Evolutionary conservation across 2,113 vertebrate genomes (phyloP), one percentile per base, ranked within the genome.

Genomic region (Sphaerodactylus townsendi): DNA sequence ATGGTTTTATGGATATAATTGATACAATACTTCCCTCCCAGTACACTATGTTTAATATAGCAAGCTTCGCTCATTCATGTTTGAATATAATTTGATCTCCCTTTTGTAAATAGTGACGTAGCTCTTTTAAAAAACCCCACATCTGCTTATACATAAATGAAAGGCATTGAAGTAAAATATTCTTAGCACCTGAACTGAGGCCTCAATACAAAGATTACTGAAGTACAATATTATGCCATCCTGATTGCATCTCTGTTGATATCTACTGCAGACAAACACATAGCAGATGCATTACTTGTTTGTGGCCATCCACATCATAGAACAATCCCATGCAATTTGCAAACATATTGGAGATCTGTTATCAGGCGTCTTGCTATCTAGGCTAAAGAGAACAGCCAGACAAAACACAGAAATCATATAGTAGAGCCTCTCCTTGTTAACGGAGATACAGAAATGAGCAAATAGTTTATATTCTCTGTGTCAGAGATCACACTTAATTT

Each of bases 151-250:
- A 74, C 23, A 73, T 59, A 44, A 30, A 68, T 0, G 48, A 33
- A n/a, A 83, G 19, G 3, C 37, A 56, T 75, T 79, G 88, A 41
- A 44, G 59, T 86, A 44, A 83, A 89, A 77, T 73, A 86, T 83
- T 37, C 66, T 66, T 62, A 76, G 1, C 1, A 48, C 33, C 50
- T 82, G 80, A 87, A 4, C 37, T 73, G 71, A 3, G 23, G 1
- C 6, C 41, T 86, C 33, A 81, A 77, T 91, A 70, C 33, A 64
- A 37, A 71, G 41, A 59, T 88, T 88, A 91, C 85, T 86, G 78
- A 79, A 50, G 30, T 53, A 25, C 41, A 87, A 77, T 90, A 68
- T 33, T 81, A 74, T 48, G 65, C 23, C 23, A 65, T 48, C 84
- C 50, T 17, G 17, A 66, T 79, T 84, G 30, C 11, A 50, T 77